phyloP scores from a whole-genome alignment of 2,113 vertebrate species.

The Acinonyx jubatus region DNA sequence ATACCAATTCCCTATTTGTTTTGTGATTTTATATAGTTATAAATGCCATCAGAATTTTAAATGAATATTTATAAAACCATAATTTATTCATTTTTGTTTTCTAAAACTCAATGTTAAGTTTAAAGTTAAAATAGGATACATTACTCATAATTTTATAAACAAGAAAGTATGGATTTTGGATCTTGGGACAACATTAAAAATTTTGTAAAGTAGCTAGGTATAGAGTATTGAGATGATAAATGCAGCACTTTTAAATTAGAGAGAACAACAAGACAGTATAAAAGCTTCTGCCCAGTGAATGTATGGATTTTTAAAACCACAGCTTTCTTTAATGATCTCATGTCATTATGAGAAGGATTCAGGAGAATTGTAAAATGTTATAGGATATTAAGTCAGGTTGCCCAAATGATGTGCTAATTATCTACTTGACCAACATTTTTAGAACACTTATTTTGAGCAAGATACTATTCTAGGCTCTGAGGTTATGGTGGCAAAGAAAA shows the following conservation, averaged over 20 bases:
- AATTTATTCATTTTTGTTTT: neutral
- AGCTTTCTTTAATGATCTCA: neutral
- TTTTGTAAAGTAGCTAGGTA: neutral
- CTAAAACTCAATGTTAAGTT: neutral
- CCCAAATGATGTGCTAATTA: neutral
- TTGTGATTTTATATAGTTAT: neutral
- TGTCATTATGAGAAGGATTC: neutral
- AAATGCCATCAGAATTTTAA: neutral
- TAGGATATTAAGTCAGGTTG: neutral
- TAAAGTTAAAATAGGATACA: neutral
- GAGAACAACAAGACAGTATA: neutral
- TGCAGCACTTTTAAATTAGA: neutral
- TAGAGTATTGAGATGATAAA: neutral
- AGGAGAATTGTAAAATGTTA: neutral
- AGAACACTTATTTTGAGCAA: neutral
- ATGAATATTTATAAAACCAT: neutral
- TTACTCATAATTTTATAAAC: neutral
- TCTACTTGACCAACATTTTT: neutral
- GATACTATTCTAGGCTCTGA: neutral
- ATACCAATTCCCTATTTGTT: neutral
- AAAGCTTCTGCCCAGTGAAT: neutral
- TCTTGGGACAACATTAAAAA: neutral
- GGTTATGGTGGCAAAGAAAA: neutral
- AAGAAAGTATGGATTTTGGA: neutral
- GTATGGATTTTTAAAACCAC: neutral